A percentile compares a stretch with the other conserved stretches of the same genome.
Evolutionary conservation across 2,113 vertebrate genomes (phyloP).

Genomic region (Chionodraco myersi): DNA sequence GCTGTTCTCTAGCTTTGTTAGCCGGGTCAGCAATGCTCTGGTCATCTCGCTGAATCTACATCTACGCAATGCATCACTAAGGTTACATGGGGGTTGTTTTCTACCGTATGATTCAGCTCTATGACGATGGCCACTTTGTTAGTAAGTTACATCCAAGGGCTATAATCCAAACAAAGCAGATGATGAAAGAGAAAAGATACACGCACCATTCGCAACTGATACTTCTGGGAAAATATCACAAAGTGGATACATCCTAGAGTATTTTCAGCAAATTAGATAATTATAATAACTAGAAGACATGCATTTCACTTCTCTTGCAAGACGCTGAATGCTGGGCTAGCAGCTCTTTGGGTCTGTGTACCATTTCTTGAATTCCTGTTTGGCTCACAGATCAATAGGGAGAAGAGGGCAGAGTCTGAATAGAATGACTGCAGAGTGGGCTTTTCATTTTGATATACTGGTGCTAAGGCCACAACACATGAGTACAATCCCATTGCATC

Average conservation of each 20-base stretch:
- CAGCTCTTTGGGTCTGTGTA: constrained; percentile 1
- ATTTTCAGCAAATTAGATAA: neutral
- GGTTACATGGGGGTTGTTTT: constrained; percentile 18
- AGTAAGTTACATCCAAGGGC: constrained; percentile 13
- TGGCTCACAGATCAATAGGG: constrained; percentile 18
- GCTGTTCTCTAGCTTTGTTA: neutral
- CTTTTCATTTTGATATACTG: constrained; percentile 14
- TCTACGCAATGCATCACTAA: constrained; percentile 19
- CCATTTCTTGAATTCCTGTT: constrained; percentile 32
- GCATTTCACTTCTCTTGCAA: neutral
- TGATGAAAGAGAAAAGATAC: neutral
- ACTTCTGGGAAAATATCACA: neutral
- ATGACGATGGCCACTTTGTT: constrained; percentile 19
- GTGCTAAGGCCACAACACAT: constrained; percentile 16
- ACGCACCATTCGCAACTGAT: neutral
- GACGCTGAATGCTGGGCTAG: neutral
- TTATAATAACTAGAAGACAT: neutral
- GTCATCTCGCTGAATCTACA: constrained; percentile 27
- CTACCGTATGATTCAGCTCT: constrained; percentile 30
- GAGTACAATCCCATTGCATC: constrained; percentile 18
- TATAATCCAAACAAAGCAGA: constrained; percentile 15
- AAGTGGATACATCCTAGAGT: neutral
- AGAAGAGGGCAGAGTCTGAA: constrained; percentile 12
- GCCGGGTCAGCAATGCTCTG: neutral
- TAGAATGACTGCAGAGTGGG: constrained; percentile 6